A percentile compares a stretch with the other conserved stretches of the same genome.
phyloP scores from a whole-genome alignment of 92 coral and sea anemone species.

The Epizoanthus stellaris region DNA sequence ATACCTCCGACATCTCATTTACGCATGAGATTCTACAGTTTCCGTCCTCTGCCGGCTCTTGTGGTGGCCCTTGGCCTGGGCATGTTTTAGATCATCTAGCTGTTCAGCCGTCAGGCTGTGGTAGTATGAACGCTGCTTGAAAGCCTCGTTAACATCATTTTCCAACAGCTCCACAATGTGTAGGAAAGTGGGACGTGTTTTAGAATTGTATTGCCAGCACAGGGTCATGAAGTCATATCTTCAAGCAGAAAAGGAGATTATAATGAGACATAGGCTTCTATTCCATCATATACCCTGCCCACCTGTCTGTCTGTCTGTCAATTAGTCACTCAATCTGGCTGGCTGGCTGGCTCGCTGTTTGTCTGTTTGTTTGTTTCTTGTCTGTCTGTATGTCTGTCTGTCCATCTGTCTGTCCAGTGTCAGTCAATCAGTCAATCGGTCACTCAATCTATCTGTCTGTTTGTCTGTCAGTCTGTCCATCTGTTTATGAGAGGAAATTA shows the following conservation, averaged over 20 bases:
- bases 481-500: not conserved
- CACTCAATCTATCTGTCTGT: not conserved
- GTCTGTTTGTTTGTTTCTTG: not conserved
- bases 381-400: not conserved
- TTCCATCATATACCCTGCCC: not conserved
- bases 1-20: conserved; percentile 23
- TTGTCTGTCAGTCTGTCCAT: not conserved
- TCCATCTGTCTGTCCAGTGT: not conserved
- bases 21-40: conserved; percentile 57
- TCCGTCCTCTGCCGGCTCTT: conserved; percentile 62
- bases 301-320: conserved; percentile 12
- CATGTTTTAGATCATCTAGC: conserved; percentile 53
- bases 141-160: conserved; percentile 64
- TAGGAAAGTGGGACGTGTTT: conserved; percentile 87
- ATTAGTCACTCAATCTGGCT: not conserved
- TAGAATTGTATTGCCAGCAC: conserved; percentile 90
- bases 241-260: conserved; percentile 5
- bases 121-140: conserved; percentile 81
- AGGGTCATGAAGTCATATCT: conserved; percentile 85
- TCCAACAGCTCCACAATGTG: conserved; percentile 77
- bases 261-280: not conserved
- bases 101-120: conserved; percentile 82
- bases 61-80: conserved; percentile 59
- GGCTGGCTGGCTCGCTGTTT: not conserved
- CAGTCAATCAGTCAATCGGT: not conserved